These are phyloP conservation scores for Zhuqinia jingwanae DNA, from an alignment of 2,888 invertebrate genomes.

Conservation along the genomic window DNA sequence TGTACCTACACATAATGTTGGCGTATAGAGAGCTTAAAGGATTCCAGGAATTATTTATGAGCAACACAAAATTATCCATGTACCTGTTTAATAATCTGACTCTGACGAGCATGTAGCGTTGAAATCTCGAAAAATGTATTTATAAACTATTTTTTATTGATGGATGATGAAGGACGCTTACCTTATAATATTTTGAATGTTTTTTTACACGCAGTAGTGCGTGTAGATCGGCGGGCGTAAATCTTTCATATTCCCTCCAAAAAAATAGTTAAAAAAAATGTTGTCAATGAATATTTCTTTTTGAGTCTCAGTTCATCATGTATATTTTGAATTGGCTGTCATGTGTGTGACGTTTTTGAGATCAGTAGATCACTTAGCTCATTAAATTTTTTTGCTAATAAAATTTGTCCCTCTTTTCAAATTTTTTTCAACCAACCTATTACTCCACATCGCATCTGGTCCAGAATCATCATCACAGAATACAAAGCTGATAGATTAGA, in stretches of 20 bases:
- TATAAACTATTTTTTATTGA: background rate
- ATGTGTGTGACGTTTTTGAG: constrained; percentile 1
- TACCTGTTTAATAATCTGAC: no score
- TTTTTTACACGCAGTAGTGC: no score
- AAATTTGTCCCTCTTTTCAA: background rate
- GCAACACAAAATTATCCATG: no score
- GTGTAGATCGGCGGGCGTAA: no score
- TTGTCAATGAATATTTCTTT: no score
- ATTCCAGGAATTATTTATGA: no score
- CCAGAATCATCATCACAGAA: background rate
- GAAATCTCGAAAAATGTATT: no score
- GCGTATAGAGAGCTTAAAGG: background rate
- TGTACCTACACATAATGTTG: background rate
- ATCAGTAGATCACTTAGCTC: constrained; percentile 36
- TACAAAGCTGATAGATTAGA: background rate
- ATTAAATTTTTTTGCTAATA: background rate
- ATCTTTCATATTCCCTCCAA: no score
- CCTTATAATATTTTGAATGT: background rate
- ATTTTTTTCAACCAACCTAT: constrained; percentile 23
- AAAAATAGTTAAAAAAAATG: no score
- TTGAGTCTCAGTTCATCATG: no score
- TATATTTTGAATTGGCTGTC: constrained; percentile 2
- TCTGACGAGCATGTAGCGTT: no score
- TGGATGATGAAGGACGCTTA: background rate
- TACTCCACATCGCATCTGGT: background rate